Percentiles rank a stretch among this genome's conserved stretches.
Conservation (phyloP, 1,140 invertebrate species). For the Teleopsis dalmanni region DNA sequence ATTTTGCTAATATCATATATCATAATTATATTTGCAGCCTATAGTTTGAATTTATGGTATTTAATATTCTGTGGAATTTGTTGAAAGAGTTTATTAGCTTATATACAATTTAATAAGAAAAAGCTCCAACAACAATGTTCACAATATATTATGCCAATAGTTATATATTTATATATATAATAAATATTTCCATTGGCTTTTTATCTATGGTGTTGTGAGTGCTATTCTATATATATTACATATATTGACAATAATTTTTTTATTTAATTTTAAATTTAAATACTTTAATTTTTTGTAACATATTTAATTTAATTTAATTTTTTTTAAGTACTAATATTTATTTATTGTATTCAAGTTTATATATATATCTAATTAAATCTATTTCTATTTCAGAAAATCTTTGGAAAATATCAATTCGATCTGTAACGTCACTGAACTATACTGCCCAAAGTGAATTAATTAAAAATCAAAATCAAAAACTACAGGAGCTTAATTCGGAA, state of each 20-base stretch:
- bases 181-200: too few species aligned
- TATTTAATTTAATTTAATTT: not conserved
- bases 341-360: not conserved
- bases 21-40: too few species aligned
- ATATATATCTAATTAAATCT: not conserved
- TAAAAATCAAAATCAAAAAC: conserved; percentile 7
- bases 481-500: not conserved
- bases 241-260: not conserved
- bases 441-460: conserved; percentile 16
- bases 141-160: too few species aligned
- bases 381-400: conserved; percentile 29
- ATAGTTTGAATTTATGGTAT: too few species aligned
- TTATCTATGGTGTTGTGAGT: not conserved
- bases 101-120: too few species aligned
- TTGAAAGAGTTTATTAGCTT: too few species aligned
- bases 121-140: too few species aligned
- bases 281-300: not conserved
- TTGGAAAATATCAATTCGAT: conserved; percentile 34
- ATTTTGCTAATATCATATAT: too few species aligned
- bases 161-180: too few species aligned
- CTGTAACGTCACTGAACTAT: conserved; percentile 36
- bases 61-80: too few species aligned
- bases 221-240: not conserved
- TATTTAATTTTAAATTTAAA: not conserved
- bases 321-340: not conserved